phyloP scores from a whole-genome alignment of 1,140 invertebrate species.

The Teleogryllus occipitalis region DNA sequence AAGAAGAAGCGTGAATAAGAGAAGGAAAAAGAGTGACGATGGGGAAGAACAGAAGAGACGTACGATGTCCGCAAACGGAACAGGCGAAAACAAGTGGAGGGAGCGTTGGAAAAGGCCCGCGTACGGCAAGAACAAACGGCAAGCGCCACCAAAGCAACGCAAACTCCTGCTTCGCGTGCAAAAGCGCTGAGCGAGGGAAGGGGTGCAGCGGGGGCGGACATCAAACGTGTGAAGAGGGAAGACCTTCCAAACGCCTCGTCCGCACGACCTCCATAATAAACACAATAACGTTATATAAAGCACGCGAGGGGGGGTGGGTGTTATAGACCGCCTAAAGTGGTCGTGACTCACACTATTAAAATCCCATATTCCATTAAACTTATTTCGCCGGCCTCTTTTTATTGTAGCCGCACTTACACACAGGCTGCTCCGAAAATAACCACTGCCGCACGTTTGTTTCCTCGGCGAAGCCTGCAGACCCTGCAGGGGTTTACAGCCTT shows the following conservation, averaged over 20 bases:
- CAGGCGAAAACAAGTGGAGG: too few species aligned
- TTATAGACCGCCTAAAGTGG: neutral
- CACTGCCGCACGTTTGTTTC: neutral
- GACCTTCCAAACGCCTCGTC: neutral
- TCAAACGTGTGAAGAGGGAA: neutral
- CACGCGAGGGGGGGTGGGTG: neutral
- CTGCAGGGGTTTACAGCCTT: neutral
- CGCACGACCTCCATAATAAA: neutral
- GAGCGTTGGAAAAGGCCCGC: too few species aligned
- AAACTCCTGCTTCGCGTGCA: neutral
- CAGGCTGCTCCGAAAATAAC: neutral
- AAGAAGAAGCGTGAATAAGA: too few species aligned
- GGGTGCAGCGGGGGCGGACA: too few species aligned
- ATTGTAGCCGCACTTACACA: neutral
- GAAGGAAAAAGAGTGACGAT: too few species aligned
- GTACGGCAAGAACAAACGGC: too few species aligned
- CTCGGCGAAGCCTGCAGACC: neutral
- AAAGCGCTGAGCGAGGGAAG: neutral
- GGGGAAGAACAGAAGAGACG: too few species aligned
- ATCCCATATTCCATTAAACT: neutral
- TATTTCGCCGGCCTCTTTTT: neutral
- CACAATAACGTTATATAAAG: constrained; percentile 5
- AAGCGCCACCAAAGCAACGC: neutral
- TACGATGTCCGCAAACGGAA: too few species aligned
- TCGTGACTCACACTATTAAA: constrained; percentile 4